Conservation (phyloP, 2,113 vertebrate genomes). For the Saiga tatarica region DNA sequence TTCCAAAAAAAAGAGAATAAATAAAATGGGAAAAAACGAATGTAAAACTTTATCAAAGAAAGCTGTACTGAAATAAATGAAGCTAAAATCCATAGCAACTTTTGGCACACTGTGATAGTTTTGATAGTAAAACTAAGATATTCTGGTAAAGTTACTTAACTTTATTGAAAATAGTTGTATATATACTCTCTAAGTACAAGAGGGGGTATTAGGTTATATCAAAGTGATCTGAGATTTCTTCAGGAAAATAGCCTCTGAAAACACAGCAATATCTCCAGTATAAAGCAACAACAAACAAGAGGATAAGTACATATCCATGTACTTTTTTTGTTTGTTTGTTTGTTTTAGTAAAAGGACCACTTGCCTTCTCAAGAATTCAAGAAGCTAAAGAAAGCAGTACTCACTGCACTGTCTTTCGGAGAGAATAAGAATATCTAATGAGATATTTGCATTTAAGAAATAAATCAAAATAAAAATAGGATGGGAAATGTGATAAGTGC, state of each 20-base stretch:
- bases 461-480: background rate
- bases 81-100: background rate
- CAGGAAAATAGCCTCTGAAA: background rate
- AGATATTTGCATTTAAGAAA: background rate
- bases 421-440: background rate
- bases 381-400: background rate
- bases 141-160: background rate
- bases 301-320: background rate
- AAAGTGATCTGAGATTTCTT: background rate
- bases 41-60: background rate
- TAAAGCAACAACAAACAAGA: background rate
- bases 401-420: background rate
- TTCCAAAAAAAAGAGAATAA: background rate
- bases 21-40: background rate
- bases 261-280: background rate
- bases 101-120: background rate
- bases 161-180: background rate
- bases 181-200: background rate
- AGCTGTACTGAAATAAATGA: background rate
- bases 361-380: background rate
- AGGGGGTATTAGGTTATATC: background rate
- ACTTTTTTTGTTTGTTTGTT: background rate
- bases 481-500: background rate
- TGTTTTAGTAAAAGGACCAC: background rate
- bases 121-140: background rate